Percentiles rank a stretch among this genome's conserved stretches.
phyloP scores from a whole-genome alignment of 92 coral and sea anemone genomes.

The Umimayanthus kanabou region DNA sequence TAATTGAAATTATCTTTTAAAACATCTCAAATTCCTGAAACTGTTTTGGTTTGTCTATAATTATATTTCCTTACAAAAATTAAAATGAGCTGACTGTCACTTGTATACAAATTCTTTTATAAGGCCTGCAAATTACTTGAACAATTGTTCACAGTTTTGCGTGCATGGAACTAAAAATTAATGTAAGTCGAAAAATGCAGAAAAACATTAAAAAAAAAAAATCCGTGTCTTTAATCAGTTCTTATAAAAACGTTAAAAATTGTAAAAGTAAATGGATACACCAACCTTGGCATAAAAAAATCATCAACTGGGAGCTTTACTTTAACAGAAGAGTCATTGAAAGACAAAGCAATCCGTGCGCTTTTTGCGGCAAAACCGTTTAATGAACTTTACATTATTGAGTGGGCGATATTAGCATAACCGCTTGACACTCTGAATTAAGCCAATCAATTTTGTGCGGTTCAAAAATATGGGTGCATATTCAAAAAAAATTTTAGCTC shows the following conservation, averaged over 20 bases:
- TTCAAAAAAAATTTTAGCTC: too few species aligned
- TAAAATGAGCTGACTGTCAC: too few species aligned
- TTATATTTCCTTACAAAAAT: too few species aligned
- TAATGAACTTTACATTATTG: constrained; percentile 1
- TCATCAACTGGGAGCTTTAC: not conserved
- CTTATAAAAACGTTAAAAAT: not conserved
- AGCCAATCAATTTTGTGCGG: not conserved
- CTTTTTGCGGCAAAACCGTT: not conserved
- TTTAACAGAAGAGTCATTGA: not conserved
- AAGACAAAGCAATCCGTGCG: not conserved
- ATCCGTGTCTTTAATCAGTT: not conserved
- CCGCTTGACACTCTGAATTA: not conserved
- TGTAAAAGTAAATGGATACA: not conserved
- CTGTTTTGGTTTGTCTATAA: too few species aligned
- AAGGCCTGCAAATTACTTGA: too few species aligned
- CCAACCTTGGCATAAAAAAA: not conserved
- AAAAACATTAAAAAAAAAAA: not conserved
- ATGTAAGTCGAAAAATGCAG: not conserved
- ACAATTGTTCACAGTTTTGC: too few species aligned
- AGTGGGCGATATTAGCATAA: not conserved
- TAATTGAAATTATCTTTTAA: too few species aligned
- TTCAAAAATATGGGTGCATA: not conserved
- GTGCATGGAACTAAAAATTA: too few species aligned
- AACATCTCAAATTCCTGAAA: too few species aligned
- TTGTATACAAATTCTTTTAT: too few species aligned